Evolutionary conservation across 1,140 invertebrate species (phyloP), one percentile per base, ranked within the genome.

Genomic region (Caenorhabditis brenneri): DNA sequence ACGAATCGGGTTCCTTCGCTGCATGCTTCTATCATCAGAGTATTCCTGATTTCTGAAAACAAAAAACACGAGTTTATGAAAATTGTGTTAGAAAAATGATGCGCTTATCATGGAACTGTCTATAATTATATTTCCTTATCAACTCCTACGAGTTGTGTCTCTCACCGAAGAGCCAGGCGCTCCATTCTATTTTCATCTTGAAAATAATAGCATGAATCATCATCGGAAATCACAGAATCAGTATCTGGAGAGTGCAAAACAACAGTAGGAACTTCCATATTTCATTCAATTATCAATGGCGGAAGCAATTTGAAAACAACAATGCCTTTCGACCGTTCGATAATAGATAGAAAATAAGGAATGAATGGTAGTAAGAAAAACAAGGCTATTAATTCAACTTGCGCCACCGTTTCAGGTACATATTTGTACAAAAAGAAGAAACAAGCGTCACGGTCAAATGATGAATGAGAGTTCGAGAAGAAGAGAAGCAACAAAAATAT

Each of bases 1-100:
- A 51, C 79, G 79, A 53, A 80, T 58, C 79, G 79, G 48, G 51
- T 51, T 53, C 27, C 79, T 80, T 27, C 79, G 79, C 15, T 74
- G 65, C 65, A 74, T 74, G 36, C 65, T 74, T 39, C 36, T 74
- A 42, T 74, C 65, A 74, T 74, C 65, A 42, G 65, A 74, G 65
- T 74, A 42, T 15, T 74, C 65, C 65, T n/a, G 33, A 74, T 74
- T 74, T 27, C 65, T 74, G n/a, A 74, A 74, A 74, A 7, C 15
- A 10, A 19, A 65, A 36, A 36, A 39, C 15, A 27, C 1, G 12
- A 24, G 31, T 29, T 29, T 16, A 51, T 4, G 19, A 24, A 12
- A 55, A 24, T 27, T 27, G 3, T 27, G 24, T 55, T 55, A 0
- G 7, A 55, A 55, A 27, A 24, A 3, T 27, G 24, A 51, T n/a